phyloP scores from a whole-genome alignment of 2,797 vertebrate species.

The Rhyacichthys aspro region DNA sequence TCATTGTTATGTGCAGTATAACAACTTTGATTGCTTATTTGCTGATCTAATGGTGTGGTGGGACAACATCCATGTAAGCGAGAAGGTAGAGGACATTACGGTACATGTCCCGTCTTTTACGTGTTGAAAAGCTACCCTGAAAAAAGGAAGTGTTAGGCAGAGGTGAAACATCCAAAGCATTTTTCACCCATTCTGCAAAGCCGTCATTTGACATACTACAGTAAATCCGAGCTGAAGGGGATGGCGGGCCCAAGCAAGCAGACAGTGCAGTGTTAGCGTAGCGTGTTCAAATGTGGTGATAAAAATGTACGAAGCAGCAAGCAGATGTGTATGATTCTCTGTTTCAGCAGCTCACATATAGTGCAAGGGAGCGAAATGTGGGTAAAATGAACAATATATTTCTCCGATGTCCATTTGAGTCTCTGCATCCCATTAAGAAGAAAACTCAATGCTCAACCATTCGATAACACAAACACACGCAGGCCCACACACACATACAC shows the following conservation, averaged over 20 bases:
- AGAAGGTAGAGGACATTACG: slow-evolving; percentile 12
- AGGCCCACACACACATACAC: slow-evolving; percentile 18
- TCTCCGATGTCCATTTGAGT: slow-evolving; percentile 40
- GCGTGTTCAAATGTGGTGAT: slow-evolving; percentile 63
- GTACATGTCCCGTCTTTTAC: slow-evolving; percentile 21
- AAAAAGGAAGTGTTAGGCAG: slow-evolving; percentile 71
- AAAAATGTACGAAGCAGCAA: slow-evolving; percentile 70
- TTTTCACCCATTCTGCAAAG: slow-evolving; percentile 60
- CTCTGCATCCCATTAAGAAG: slow-evolving; percentile 35
- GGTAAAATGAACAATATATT: slow-evolving; percentile 36
- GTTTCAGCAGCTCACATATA: slow-evolving; percentile 45
- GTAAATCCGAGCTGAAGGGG: slow-evolving; percentile 11
- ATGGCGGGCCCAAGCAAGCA: slow-evolving; percentile 60
- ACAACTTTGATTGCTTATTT: no score
- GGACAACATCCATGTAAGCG: slow-evolving; percentile 26
- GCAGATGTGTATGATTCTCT: slow-evolving; percentile 67
- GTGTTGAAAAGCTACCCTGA: slow-evolving; percentile 57
- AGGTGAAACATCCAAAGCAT: slow-evolving; percentile 67
- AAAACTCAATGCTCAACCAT: slow-evolving; percentile 59
- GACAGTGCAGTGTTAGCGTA: slow-evolving; percentile 44
- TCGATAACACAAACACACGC: slow-evolving; percentile 49
- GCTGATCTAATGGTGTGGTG: neutral
- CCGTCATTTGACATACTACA: slow-evolving; percentile 31
- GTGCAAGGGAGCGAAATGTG: slow-evolving; percentile 24
- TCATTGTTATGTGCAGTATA: no score